Percentiles rank a stretch among this genome's conserved stretches.
These are phyloP conservation scores for Tiliacea aurago DNA, from an alignment of 2,888 invertebrate genomes.

Conservation along the genomic window DNA sequence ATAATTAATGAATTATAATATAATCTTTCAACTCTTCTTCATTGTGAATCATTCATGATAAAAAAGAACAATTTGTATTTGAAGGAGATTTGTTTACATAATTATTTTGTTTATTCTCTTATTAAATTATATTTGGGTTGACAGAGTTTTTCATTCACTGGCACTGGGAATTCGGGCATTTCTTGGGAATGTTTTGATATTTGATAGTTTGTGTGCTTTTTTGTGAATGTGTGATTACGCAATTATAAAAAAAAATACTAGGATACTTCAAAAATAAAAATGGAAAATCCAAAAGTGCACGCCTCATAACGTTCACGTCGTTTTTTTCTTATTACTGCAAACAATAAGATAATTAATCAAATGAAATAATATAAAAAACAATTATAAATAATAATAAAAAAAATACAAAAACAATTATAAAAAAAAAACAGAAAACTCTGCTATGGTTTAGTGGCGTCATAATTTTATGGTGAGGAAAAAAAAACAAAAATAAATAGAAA, in stretches of 20 bases:
- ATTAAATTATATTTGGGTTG: slow-evolving; percentile 12
- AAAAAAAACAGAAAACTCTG: too few species aligned
- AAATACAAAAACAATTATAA: too few species aligned
- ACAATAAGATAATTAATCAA: too few species aligned
- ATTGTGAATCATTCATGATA: neutral
- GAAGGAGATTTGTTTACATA: neutral
- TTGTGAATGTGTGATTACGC: neutral
- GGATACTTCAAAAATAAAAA: neutral
- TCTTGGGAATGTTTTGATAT: slow-evolving; percentile 5
- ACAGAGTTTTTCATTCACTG: slow-evolving; percentile 14
- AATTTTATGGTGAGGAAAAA: too few species aligned
- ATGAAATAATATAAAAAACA: too few species aligned
- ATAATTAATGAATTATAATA: neutral
- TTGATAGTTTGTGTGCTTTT: slow-evolving; percentile 24
- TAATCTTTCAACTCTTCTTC: neutral
- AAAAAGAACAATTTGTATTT: too few species aligned
- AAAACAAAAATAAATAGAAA: too few species aligned
- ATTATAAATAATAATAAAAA: too few species aligned
- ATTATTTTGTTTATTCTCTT: neutral
- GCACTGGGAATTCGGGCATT: slow-evolving; percentile 13
- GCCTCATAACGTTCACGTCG: too few species aligned
- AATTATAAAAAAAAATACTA: neutral
- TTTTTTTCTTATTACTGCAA: too few species aligned
- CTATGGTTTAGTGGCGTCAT: too few species aligned
- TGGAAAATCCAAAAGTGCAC: too few species aligned